Base-by-base conservation (phyloP, 1,140 invertebrate species). In the Lanistes nyassanus region DNA sequence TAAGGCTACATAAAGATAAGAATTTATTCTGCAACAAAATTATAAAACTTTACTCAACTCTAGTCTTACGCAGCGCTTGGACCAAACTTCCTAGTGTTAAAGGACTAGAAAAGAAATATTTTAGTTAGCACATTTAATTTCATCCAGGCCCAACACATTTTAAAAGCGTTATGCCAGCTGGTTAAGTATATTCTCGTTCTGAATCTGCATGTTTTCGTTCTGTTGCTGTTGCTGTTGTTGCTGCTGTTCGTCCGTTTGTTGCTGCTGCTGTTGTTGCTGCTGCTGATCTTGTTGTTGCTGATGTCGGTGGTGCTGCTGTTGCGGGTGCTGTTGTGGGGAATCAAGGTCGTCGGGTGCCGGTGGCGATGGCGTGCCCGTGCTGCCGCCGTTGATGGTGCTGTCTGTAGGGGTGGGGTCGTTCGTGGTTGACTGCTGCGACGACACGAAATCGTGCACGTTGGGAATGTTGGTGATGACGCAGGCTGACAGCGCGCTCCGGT, bases 361-460 rank as follows among this genome's bases (percentile, higher is more conserved):
- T 2, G 58, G 31, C 31, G 58, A 3, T 60, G 58, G 5, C 58
- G 31, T 7, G 58, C 3, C 23, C n/a, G 2, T 60, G 56, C 23
- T 60, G 56, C 4, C 58, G 9, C 11, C 23, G 58, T 2, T 60
- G 58, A 34, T 9, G 58, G 0, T 7, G 58, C n/a, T 60, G 6
- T 29, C 31, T 26, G 23, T 5, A 21, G 29, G 23, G 56, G 29
- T 21, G 56, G 21, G 23, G 56, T 4, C 21, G 56, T 7, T 60
- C 23, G 4, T 60, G 56, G 67, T 77, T 70, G 68, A 96, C n/a
- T n/a, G n/a, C n/a, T n/a, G n/a, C n/a, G n/a, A n/a, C n/a, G n/a
- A n/a, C n/a, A n/a, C 95, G 86, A 95, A 97, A 83, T 96, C 95
- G 23, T 93, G 91, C 2, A 95, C 93, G 86, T 97, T 97, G 0